Evolutionary conservation across 2,888 invertebrate species (phyloP), one percentile per base, ranked within the genome.

Genomic region (Lasioglossum lativentre): DNA sequence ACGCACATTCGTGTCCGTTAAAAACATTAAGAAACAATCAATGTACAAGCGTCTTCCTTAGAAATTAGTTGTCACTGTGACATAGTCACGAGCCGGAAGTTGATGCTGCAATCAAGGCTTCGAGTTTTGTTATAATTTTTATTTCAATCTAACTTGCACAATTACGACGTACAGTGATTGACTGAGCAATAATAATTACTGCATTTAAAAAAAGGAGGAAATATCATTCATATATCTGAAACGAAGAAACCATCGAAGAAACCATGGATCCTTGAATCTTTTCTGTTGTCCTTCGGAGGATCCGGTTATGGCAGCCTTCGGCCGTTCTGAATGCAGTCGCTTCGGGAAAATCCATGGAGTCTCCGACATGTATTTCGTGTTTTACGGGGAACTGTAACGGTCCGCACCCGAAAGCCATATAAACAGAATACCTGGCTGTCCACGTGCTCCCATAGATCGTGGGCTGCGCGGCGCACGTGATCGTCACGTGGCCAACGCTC

Each of bases 381-480:
- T 34, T 3, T 2, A 34, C 19, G 34, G 19, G 16, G 30, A 19
- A 34, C 6, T 2, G 34, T 34, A 66, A 66, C 66, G 34, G 34
- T 0, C 19, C 19, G 66, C 19, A 0, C 34, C 16, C 8, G 19
- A 30, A 30, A 16, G 3, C 19, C 66, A 30, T 16, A 8, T 10
- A 34, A 34, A 66, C 34, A 66, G 10, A 66, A 34, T 66, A 66
- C 66, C 66, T 66, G 66, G 1, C 0, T 66, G 66, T 66, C 19
- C 66, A 34, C 66, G 66, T 34, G 66, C 34, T 66, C 19, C 34
- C 66, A 66, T 66, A 34, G 66, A 66, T 34, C 66, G 30, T 34
- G 30, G 66, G 19, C 23, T 10, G 23, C 16, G 6, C 34, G 19
- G 19, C 8, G 83, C 89, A 89, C 84, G 89, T 89, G 89, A 89